A percentile compares a stretch with the other conserved stretches of the same genome.
Conservation (phyloP, 30 jellyfish, hydroid and myxozoan species). For the Hydra vulgaris region DNA sequence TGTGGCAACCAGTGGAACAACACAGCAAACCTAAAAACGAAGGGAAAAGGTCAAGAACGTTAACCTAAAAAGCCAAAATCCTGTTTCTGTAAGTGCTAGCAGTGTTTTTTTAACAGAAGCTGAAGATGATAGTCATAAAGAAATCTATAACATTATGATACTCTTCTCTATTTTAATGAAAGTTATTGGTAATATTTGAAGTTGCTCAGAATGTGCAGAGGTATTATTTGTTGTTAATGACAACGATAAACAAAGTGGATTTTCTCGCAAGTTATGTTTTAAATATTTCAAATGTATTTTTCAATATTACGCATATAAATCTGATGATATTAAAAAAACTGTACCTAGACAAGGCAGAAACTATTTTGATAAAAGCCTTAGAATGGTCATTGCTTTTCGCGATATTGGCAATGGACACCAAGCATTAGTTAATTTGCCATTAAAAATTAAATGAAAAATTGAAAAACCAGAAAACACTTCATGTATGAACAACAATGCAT, state of each 20-base stretch:
- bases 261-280: conserved; percentile 5
- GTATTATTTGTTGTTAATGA: background rate
- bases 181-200: background rate
- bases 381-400: too few relatives aligned
- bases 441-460: too few relatives aligned
- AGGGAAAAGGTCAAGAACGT: background rate
- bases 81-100: conserved; percentile 7
- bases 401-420: conserved; percentile 3
- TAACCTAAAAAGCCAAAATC: background rate
- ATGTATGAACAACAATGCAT: background rate
- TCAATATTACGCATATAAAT: background rate
- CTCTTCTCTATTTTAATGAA: background rate
- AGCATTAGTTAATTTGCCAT: background rate
- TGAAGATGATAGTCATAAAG: background rate
- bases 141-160: conserved; percentile 4
- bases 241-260: background rate
- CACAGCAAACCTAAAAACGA: background rate
- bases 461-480: too few relatives aligned
- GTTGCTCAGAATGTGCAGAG: background rate
- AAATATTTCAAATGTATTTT: background rate
- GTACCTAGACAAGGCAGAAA: conserved; percentile 7
- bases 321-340: conserved; percentile 3
- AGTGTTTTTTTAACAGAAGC: background rate
- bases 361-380: background rate
- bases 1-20: conserved; percentile 13